These are phyloP conservation scores for Copidosoma aretas DNA, from an alignment of 2,888 invertebrate species.

Conservation along the genomic window DNA sequence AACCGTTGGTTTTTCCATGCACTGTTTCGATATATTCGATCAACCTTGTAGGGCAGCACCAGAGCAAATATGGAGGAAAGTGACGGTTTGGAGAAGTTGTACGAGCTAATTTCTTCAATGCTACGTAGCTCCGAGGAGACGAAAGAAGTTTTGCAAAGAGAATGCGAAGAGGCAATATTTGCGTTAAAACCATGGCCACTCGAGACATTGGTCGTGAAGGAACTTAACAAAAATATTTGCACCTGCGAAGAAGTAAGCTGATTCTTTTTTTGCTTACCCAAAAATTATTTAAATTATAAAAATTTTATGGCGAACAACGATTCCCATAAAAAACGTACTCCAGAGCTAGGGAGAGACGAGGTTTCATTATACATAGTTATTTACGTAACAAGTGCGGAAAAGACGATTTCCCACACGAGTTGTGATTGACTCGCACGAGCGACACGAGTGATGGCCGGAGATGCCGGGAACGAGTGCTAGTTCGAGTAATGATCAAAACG, in stretches of 20 bases:
- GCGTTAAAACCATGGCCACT: conserved; percentile 54
- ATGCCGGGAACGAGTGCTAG: too few species aligned
- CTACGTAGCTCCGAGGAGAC: conserved; percentile 48
- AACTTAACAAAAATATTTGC: conserved; percentile 48
- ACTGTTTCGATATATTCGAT: conserved; percentile 11
- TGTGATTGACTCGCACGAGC: too few species aligned
- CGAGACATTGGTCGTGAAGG: conserved; percentile 45
- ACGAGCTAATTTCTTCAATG: conserved; percentile 21
- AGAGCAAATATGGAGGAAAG: conserved; percentile 8
- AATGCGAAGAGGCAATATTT: conserved; percentile 55
- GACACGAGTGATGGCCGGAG: too few species aligned
- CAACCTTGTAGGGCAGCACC: not conserved
- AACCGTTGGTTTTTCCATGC: conserved; percentile 9
- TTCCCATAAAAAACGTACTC: too few species aligned
- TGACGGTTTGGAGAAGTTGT: conserved; percentile 24
- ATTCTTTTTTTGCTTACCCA: conserved; percentile 11
- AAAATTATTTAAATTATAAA: too few species aligned
- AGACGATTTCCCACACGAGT: too few species aligned
- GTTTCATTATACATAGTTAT: too few species aligned
- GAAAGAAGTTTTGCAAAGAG: conserved; percentile 47
- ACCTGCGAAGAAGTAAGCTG: conserved; percentile 53
- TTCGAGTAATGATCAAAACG: too few species aligned
- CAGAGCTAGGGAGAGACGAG: too few species aligned
- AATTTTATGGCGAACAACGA: too few species aligned
- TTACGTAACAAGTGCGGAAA: too few species aligned